Percentiles rank a stretch among this genome's conserved stretches.
These are phyloP conservation scores for Trissoscelio sp. DNA, from an alignment of 2,888 invertebrate genomes.

Conservation along the genomic window DNA sequence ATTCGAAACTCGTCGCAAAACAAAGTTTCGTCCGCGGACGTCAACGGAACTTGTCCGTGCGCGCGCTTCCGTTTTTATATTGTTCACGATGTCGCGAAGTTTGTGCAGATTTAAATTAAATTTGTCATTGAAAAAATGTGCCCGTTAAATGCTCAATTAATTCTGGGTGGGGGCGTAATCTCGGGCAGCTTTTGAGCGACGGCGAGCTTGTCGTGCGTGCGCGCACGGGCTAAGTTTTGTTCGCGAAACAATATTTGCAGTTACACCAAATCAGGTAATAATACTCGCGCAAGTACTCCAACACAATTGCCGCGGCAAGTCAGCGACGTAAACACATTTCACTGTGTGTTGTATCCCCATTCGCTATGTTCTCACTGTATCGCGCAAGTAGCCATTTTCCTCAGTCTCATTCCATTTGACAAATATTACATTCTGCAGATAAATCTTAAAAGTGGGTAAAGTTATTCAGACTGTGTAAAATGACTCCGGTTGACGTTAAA, in stretches of 20 bases:
- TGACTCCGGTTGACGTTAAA: constrained; percentile 1
- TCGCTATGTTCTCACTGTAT: constrained; percentile 23
- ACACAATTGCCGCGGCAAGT: constrained; percentile 40
- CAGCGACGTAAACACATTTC: constrained; percentile 37
- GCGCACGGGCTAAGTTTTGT: constrained; percentile 26
- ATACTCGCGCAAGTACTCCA: constrained; percentile 24
- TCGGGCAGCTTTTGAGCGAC: constrained; percentile 10
- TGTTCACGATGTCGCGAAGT: neutral
- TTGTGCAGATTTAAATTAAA: constrained; percentile 29
- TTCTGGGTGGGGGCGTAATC: constrained; percentile 1
- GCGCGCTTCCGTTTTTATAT: constrained; percentile 4
- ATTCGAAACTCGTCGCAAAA: constrained; percentile 40
- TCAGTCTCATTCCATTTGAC: constrained; percentile 42
- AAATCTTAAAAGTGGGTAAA: constrained; percentile 41
- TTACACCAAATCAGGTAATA: constrained; percentile 44
- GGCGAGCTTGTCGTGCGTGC: neutral
- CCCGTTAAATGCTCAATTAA: neutral
- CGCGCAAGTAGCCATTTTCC: constrained; percentile 37
- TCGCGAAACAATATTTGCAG: constrained; percentile 40
- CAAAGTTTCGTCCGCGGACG: constrained; percentile 28
- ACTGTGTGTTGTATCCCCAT: constrained; percentile 35
- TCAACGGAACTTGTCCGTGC: constrained; percentile 8
- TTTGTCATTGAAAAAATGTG: constrained; percentile 15
- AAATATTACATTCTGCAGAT: constrained; percentile 42
- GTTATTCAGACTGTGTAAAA: constrained; percentile 31